A percentile compares a stretch with the other conserved stretches of the same genome.
Conservation (phyloP, 2,888 invertebrate genomes). For the Hypolimnas misippus region DNA sequence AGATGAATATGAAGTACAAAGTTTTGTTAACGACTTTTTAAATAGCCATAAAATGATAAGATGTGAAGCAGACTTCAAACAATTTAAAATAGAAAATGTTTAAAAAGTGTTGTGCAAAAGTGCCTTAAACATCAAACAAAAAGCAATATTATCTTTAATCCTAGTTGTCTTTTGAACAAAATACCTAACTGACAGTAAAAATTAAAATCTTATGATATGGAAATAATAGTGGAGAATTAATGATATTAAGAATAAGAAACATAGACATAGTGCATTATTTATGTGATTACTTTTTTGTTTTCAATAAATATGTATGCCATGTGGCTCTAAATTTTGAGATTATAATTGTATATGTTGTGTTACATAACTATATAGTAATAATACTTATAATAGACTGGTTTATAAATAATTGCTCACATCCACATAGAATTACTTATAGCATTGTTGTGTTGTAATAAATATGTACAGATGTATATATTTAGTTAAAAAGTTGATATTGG, state of each 20-base stretch:
- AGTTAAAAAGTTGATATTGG: too few relatives aligned
- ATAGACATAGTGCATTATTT: neutral
- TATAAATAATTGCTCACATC: too few relatives aligned
- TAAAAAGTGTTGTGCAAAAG: conserved; percentile 37
- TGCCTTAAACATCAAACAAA: neutral
- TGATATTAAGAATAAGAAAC: too few relatives aligned
- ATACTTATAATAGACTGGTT: too few relatives aligned
- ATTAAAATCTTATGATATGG: neutral
- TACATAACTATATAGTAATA: too few relatives aligned
- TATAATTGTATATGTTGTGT: too few relatives aligned
- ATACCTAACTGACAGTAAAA: too few relatives aligned
- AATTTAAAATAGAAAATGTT: conserved; percentile 69
- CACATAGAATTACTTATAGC: too few relatives aligned
- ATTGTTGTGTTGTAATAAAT: too few relatives aligned
- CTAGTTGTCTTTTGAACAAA: too few relatives aligned
- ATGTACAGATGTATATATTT: too few relatives aligned
- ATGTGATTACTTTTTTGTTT: neutral
- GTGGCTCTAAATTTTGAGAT: too few relatives aligned
- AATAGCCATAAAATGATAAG: conserved; percentile 77
- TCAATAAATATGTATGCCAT: conserved; percentile 5
- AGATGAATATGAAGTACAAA: conserved; percentile 81
- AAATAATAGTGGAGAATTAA: neutral
- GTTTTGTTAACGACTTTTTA: conserved; percentile 79
- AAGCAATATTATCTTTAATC: neutral
- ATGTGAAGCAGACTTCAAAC: conserved; percentile 78